Evolutionary conservation across 2,113 vertebrate genomes (phyloP).

Genomic region (Oceanodroma tethys): DNA sequence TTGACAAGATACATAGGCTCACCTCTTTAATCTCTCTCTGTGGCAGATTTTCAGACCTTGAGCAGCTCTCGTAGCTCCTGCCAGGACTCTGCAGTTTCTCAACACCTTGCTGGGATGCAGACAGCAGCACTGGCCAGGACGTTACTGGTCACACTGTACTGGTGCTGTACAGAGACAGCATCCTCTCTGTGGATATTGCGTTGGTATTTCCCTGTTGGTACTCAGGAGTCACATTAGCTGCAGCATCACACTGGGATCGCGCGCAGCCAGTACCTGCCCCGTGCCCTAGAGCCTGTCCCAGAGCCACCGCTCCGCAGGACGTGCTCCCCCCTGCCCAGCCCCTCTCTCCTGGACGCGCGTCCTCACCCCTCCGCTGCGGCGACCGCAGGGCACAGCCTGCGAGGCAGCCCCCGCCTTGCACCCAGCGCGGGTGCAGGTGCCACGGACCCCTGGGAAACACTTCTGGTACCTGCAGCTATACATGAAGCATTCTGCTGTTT

Average conservation of each 20-base stretch:
- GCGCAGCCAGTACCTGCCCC: not conserved
- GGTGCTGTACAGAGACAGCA: not conserved
- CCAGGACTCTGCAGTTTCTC: not conserved
- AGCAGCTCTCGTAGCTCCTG: not conserved
- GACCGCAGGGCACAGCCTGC: not conserved
- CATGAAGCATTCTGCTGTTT: not conserved
- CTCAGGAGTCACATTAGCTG: rapidly evolving
- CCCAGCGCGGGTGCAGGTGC: rapidly evolving
- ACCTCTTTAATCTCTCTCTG: not conserved
- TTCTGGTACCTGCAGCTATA: not conserved
- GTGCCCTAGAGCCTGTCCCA: rapidly evolving
- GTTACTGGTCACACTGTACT: not conserved
- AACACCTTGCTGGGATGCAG: not conserved
- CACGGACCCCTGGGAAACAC: rapidly evolving
- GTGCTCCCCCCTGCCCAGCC: rapidly evolving
- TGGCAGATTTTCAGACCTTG: not conserved
- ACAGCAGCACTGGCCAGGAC: not conserved
- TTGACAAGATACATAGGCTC: not conserved
- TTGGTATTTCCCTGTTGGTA: not conserved
- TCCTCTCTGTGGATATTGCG: not conserved
- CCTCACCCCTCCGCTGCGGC: not conserved
- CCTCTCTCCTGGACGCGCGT: rapidly evolving
- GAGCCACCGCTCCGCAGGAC: rapidly evolving
- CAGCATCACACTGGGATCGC: rapidly evolving
- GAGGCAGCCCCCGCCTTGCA: not conserved